These are phyloP conservation scores for Bugulina stolonifera DNA, from an alignment of 2,888 invertebrate species.

Conservation along the genomic window DNA sequence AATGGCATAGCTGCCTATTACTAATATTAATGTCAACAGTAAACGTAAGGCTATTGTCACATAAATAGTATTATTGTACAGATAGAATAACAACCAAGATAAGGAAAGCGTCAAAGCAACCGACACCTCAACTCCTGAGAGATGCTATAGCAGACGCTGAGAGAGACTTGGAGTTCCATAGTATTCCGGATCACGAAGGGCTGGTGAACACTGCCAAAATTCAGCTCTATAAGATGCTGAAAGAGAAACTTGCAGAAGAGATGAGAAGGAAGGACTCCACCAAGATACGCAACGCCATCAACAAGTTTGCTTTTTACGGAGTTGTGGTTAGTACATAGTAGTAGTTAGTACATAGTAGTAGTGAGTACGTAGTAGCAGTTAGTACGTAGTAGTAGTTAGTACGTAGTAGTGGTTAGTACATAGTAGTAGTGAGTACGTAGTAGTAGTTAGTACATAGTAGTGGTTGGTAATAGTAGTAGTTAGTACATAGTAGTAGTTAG, in stretches of 20 bases:
- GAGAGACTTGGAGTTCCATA: constrained; percentile 14
- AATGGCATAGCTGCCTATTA: no score
- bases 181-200: background rate
- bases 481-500: no score
- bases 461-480: no score
- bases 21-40: no score
- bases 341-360: no score
- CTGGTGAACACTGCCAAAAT: background rate
- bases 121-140: constrained; percentile 1
- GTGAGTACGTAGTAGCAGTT: no score
- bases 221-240: constrained; percentile 11
- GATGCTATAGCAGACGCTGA: background rate
- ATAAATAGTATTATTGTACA: no score
- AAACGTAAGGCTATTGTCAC: no score
- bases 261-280: background rate
- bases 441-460: no score
- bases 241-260: constrained; percentile 21
- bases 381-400: no score
- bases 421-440: no score
- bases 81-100: background rate
- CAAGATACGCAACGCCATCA: constrained; percentile 17
- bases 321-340: constrained; percentile 6
- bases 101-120: constrained; percentile 2
- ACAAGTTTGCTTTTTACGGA: constrained; percentile 19
- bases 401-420: no score